Evolutionary conservation across 2,797 vertebrate species (phyloP), one percentile per base, ranked within the genome.

Genomic region (Halcyon chelicuti): DNA sequence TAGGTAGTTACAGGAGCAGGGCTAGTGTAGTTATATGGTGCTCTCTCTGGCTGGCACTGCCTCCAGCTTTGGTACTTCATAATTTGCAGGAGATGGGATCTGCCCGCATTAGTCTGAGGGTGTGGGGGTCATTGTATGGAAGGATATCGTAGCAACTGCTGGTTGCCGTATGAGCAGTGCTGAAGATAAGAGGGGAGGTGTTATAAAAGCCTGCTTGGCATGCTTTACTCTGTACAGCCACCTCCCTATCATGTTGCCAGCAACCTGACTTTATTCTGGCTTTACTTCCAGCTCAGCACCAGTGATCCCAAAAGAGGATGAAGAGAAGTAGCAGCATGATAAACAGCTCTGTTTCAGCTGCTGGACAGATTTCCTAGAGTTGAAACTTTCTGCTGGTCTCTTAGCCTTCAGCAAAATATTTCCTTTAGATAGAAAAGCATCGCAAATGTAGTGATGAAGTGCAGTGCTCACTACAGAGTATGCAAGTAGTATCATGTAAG

Each of bases 51-150:
- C 91, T 11, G 3, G 35, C 63, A 9, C 74, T 83, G 75, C 89
- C 62, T 93, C 79, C 93, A 91, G 75, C 75, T 93, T 83, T 83
- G 82, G 84, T 81, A 67, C 90, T 86, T 93, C 65, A 46, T 88
- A 79, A 82, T 94, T 95, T 93, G 74, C 74, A 40, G 55, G 68
- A 94, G 68, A 91, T 2, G 5, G 88, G 93, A 77, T 86, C 61
- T 77, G 79, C 85, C 54, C 15, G 0, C 54, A 5, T 88, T 77
- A 61, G 83, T 68, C 49, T 80, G 79, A 40, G 85, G 57, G 5
- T 0, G 0, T 54, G 44, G 49, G 65, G 79, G 72, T 83, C 75
- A 61, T 57, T 76, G 44, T 61, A 3, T 60, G 52, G 37, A 35
- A 70, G 70, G 57, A 51, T 86, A 70, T 80, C 42, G 8, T 60